phyloP scores from a whole-genome alignment of 2,113 vertebrate genomes.

The Hippoglossus stenolepis region DNA sequence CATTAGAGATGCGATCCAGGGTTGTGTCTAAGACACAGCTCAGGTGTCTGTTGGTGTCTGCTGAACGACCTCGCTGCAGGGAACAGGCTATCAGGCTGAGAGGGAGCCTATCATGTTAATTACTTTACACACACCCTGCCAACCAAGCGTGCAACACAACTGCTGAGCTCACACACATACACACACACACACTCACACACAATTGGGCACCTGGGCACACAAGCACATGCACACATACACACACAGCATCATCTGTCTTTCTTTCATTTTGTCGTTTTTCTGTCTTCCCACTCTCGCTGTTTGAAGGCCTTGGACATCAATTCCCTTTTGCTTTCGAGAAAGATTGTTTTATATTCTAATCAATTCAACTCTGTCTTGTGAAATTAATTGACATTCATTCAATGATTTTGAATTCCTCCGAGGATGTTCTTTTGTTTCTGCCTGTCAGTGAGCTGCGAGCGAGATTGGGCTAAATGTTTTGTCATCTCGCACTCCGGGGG shows the following conservation, averaged over 20 bases:
- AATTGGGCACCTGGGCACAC: slow-evolving; percentile 24
- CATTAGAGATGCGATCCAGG: slow-evolving; percentile 64
- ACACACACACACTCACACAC: slow-evolving; percentile 52
- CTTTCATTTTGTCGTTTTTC: slow-evolving; percentile 76
- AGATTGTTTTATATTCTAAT: slow-evolving; percentile 84
- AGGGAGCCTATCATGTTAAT: slow-evolving; percentile 83
- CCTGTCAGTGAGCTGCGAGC: slow-evolving; percentile 79
- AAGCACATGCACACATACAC: slow-evolving; percentile 12
- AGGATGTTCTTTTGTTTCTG: slow-evolving; percentile 80
- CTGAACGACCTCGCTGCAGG: slow-evolving; percentile 81
- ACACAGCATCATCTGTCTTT: slow-evolving; percentile 62
- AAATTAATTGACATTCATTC: slow-evolving; percentile 84
- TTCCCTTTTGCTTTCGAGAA: slow-evolving; percentile 82
- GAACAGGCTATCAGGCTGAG: slow-evolving; percentile 81
- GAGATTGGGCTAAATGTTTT: slow-evolving; percentile 81
- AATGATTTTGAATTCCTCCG: slow-evolving; percentile 78
- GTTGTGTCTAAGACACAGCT: slow-evolving; percentile 73
- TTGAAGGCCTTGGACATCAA: slow-evolving; percentile 82
- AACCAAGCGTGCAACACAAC: slow-evolving; percentile 75
- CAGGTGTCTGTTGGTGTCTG: slow-evolving; percentile 79
- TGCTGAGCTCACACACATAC: slow-evolving; percentile 58
- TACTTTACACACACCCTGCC: slow-evolving; percentile 80
- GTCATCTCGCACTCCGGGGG: slow-evolving; percentile 79
- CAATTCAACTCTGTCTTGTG: slow-evolving; percentile 78
- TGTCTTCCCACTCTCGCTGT: slow-evolving; percentile 67